Base-by-base conservation (phyloP, 92 coral and sea anemone species). In the Montipora capitata region DNA sequence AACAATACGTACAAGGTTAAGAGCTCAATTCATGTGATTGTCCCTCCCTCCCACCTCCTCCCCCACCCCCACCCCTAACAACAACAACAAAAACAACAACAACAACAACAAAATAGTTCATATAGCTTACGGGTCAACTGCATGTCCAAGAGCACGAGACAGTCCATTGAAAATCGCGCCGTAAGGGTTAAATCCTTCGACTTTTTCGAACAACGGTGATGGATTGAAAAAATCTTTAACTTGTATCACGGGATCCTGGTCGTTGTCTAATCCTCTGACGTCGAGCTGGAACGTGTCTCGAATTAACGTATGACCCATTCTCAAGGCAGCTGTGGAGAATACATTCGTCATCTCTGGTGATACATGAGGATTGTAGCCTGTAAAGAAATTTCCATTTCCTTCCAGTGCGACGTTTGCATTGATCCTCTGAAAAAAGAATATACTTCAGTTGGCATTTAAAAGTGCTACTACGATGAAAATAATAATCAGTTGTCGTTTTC, bases 261-360 rank as follows among this genome's bases (percentile, higher is more conserved):
- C 0, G 10, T 10, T 5, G 10, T 10, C 0, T 10, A 5, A 10
- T 27, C 35, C 35, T 27, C 52, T 5, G 0, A 48, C 58, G 38
- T 40, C 41, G 14, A 67, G 86, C 13, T 16, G 61, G 14, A 81
- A 81, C 5, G 8, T 20, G 15, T 73, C 41, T 20, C 81, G 45
- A 7, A 83, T 43, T n/a, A 83, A 12, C 4, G 80, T 16, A 70
- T 83, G 88, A 38, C 88, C 88, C 81, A 83, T 73, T 54, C 88
- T 57, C 2, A 83, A 12, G 15, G 88, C 88, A 61, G 88, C 88
- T 59, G 88, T 41, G 3, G 80, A 64, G 38, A 83, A 72, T 12
- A 41, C 2, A 48, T 73, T 83, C 20, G 61, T 51, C 14, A 61
- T 73, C 7, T 45, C 41, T 6, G 81, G 72, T 38, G 74, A 40